Base-by-base conservation (phyloP, 2,797 vertebrate species). In the Mormyrus proboscirostris region DNA sequence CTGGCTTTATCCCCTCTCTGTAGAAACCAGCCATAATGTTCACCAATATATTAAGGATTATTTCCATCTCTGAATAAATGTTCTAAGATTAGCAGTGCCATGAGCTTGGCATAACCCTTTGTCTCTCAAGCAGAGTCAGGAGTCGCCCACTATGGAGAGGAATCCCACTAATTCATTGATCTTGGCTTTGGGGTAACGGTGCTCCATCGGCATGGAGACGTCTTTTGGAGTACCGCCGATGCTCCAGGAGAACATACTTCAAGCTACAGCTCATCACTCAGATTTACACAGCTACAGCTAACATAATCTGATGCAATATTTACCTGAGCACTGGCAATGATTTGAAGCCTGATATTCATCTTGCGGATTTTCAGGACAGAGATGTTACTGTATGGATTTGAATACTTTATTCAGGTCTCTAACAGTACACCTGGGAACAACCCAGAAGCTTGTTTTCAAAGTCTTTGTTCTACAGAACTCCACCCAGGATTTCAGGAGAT, bases 261-360 rank as follows among this genome's bases (percentile, higher is more conserved):
- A 47, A 85, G 55, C 88, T 65, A 41, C 14, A 1, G 6, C 19
- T 86, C 57, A 73, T n/a, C 2, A 38, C 41, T 29, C 5, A n/a
- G 38, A 89, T 89, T 89, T 53, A 85, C 51, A 4, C n/a, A 92
- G 12, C 47, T 2, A 4, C n/a, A 92, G 12, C 47, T 2, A 90
- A 82, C 65, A 85, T 12, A 92, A 88, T 90, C 79, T 94, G 94
- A 94, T 93, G 93, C 92, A 93, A 94, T 89, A 91, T 90, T 53
- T 41, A 91, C 90, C 2, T 83, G 51, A 88, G 87, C 83, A 59
- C 91, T 83, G 76, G 93, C 25, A 93, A 93, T n/a, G 12, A 92
- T 92, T 53, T 50, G 41, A 90, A 38, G 16, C 62, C 19, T 25
- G 57, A 88, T 49, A 89, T 73, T 91, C 90, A 92, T 91, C 88